Evolutionary conservation across 53 echinoderm and acorn worm species (phyloP), one percentile per base, ranked within the genome.

Genomic region (Astropecten irregularis): DNA sequence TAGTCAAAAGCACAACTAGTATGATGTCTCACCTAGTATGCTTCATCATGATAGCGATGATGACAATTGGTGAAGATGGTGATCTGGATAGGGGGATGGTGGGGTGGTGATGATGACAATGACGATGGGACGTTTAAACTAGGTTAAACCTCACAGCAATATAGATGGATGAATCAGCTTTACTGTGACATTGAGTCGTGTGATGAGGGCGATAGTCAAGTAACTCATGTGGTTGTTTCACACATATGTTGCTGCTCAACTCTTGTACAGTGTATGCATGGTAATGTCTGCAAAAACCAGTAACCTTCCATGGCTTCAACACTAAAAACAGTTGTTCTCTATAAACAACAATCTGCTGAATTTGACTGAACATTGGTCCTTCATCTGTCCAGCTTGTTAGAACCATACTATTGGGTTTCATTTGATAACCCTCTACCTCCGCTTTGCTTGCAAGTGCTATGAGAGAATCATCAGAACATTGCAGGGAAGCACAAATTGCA

Each of bases 351-450:
- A 68, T 68, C 2, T 68, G 46, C 9, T 68, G 42, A 7, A 46
- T 19, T 11, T 68, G 22, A 13, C 23, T 27, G 15, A 68, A 68
- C 23, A 18, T 22, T 34, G 68, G 68, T 32, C 46, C 68, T 21
- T 85, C 85, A 16, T 73, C 85, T 44, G 2, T 66, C 85, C 85
- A 85, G 3, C 62, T 53, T 7, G 28, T 33, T 15, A 85, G 37
- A n/a, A 85, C 46, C 62, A 74, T 73, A 26, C 40, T 28, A 73
- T 85, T 85, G 2, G 73, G 64, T 49, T 61, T 59, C n/a, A 73
- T 32, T 15, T 40, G 13, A 28, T 85, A 74, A 10, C 65, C 66
- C 44, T 74, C 8, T 13, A 85, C 21, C 0, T 20, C 15, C 33
- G 52, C 66, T 16, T 1, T 18, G 33, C 47, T 34, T 69, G 60